Evolutionary conservation across 2,113 vertebrate genomes (phyloP).

Genomic region (Dasyornis broadbenti): DNA sequence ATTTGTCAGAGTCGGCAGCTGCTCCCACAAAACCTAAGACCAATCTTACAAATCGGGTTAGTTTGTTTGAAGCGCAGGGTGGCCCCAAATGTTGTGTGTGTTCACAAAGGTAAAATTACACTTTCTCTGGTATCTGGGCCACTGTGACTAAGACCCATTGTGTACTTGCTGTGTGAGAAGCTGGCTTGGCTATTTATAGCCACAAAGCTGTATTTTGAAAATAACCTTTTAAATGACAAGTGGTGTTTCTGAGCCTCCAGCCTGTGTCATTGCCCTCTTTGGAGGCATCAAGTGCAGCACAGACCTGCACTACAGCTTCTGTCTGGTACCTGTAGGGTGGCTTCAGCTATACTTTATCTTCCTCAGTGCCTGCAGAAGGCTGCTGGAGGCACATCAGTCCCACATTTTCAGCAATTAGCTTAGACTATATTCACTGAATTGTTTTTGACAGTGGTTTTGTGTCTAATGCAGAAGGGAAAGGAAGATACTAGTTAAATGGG

Average conservation of each 20-base stretch:
- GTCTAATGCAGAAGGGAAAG: background rate
- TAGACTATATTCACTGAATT: background rate
- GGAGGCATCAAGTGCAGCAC: background rate
- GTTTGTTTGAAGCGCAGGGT: background rate
- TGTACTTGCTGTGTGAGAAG: background rate
- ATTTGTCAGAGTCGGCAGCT: background rate
- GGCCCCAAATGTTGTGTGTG: background rate
- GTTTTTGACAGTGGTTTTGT: background rate
- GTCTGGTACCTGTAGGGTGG: background rate
- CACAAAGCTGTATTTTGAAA: background rate
- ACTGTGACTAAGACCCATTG: background rate
- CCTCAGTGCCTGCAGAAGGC: background rate
- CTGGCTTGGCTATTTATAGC: background rate
- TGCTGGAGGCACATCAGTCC: background rate
- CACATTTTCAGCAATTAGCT: rapidly evolving
- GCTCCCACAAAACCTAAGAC: background rate
- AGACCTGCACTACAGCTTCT: background rate
- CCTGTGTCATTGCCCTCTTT: background rate
- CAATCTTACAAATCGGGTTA: background rate
- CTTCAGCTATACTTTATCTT: background rate
- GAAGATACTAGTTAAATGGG: background rate
- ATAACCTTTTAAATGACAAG: background rate
- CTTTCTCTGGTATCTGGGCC: background rate
- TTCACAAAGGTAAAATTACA: background rate
- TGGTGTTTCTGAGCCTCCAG: background rate